phyloP scores from a whole-genome alignment of 2,797 vertebrate genomes.

The Anniella stebbinsi region DNA sequence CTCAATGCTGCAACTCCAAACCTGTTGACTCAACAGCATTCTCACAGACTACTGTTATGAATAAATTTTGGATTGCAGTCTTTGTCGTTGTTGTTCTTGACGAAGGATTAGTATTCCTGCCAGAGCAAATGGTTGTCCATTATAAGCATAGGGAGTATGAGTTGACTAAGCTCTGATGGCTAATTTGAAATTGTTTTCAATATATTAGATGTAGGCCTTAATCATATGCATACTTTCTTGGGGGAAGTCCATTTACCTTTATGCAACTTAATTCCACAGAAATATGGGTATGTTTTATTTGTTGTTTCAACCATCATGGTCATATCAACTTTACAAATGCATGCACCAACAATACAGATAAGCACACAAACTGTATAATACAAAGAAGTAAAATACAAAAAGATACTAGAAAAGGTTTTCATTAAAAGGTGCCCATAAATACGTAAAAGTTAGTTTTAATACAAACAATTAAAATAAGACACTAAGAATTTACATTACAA shows the following conservation, averaged over 20 bases:
- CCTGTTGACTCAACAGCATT: neutral
- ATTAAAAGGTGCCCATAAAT: too few species aligned
- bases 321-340: too few species aligned
- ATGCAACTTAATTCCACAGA: neutral
- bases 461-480: too few species aligned
- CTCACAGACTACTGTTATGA: neutral
- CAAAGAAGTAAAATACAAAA: too few species aligned
- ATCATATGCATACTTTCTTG: neutral
- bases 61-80: neutral
- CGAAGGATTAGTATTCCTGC: neutral
- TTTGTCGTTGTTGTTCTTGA: neutral
- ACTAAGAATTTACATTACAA: too few species aligned
- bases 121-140: neutral
- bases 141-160: neutral
- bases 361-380: too few species aligned
- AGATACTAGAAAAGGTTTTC: too few species aligned
- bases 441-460: too few species aligned
- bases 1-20: neutral
- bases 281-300: neutral
- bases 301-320: too few species aligned
- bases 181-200: neutral
- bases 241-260: neutral
- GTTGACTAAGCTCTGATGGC: neutral
- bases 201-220: neutral
- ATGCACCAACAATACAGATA: too few species aligned